Conservation (phyloP, 2,797 vertebrate genomes). For the Poecilia picta region DNA sequence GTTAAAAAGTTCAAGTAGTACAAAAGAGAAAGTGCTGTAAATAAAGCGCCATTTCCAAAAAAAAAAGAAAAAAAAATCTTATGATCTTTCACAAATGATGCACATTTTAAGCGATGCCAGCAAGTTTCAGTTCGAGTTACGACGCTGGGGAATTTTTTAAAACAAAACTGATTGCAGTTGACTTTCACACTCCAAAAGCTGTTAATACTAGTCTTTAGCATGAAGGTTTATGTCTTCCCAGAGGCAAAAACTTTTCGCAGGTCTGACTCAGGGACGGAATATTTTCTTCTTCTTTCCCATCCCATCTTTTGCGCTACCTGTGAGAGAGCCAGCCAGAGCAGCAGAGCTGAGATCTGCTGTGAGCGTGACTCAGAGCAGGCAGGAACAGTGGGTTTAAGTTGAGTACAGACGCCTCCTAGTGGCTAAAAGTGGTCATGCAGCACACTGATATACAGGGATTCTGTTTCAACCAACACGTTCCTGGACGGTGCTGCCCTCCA, state of each 20-base stretch:
- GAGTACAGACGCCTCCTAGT: slow-evolving; percentile 76
- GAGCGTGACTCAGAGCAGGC: slow-evolving; percentile 54
- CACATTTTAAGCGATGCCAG: background rate
- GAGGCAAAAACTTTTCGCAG: slow-evolving; percentile 36
- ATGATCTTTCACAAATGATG: slow-evolving; percentile 13
- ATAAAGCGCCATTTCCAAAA: background rate
- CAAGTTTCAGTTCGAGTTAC: background rate
- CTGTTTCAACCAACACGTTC: slow-evolving; percentile 8
- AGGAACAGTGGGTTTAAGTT: slow-evolving; percentile 41
- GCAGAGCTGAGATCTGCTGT: slow-evolving; percentile 30
- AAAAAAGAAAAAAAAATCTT: background rate
- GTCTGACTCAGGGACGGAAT: slow-evolving; percentile 55
- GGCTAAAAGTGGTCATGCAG: slow-evolving; percentile 30
- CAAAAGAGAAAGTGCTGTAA: background rate
- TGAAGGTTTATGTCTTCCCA: slow-evolving; percentile 26
- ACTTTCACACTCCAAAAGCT: slow-evolving; percentile 11
- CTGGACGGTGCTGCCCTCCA: background rate
- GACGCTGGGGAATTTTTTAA: background rate
- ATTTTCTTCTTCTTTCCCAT: slow-evolving; percentile 25
- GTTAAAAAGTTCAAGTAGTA: background rate
- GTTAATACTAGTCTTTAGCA: background rate
- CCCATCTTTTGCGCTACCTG: slow-evolving; percentile 38
- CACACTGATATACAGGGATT: background rate
- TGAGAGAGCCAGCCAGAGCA: slow-evolving; percentile 8
- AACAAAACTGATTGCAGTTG: slow-evolving; percentile 26